Evolutionary conservation across 2,113 vertebrate species (phyloP).

Genomic region (Heterochromis multidens): DNA sequence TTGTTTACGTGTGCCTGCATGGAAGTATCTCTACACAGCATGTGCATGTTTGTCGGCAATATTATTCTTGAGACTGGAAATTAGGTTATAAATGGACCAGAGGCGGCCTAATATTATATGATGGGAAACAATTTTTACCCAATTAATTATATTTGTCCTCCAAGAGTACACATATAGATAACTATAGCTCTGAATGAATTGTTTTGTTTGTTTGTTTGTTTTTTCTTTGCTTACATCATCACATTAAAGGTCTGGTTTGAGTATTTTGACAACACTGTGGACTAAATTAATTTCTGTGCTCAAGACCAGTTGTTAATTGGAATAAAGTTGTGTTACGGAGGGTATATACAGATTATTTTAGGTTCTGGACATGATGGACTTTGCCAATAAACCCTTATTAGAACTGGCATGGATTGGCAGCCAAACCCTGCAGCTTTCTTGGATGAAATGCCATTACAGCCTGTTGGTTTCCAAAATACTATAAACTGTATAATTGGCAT

Average conservation of each 20-base stretch:
- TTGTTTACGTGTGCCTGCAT: background rate
- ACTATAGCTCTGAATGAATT: background rate
- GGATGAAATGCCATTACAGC: background rate
- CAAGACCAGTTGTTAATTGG: slow-evolving; percentile 30
- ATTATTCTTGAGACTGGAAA: background rate
- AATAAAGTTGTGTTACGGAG: slow-evolving; percentile 43
- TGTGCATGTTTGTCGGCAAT: background rate
- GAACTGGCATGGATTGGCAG: slow-evolving; percentile 1
- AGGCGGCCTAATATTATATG: background rate
- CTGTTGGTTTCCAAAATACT: background rate
- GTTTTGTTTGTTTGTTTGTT: background rate
- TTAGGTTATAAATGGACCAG: background rate
- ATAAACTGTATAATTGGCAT: slow-evolving; percentile 5
- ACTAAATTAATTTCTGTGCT: background rate
- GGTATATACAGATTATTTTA: slow-evolving; percentile 43
- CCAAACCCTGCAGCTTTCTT: slow-evolving; percentile 6
- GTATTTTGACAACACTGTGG: background rate
- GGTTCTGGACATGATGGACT: slow-evolving; percentile 27
- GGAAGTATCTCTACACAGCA: background rate
- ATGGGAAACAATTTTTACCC: background rate
- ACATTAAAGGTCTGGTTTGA: background rate
- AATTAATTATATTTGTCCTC: background rate
- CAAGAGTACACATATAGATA: background rate
- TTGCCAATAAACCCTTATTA: slow-evolving; percentile 27
- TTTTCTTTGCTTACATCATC: background rate